Conservation (phyloP, 2,797 vertebrate species). For the Mycteria americana region DNA sequence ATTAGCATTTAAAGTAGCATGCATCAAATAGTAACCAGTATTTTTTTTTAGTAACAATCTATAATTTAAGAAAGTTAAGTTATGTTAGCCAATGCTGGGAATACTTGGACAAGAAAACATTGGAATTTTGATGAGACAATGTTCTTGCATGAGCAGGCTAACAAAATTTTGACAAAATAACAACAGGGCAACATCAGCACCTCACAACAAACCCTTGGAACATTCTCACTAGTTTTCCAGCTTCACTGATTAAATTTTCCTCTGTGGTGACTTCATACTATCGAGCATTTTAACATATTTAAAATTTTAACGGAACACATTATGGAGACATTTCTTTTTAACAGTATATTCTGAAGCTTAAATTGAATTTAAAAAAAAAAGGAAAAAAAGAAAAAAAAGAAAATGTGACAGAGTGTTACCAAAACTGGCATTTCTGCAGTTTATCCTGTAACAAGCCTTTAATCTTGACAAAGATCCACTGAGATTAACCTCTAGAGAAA, state of each 20-base stretch:
- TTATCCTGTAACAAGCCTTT: not conserved
- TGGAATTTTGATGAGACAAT: not conserved
- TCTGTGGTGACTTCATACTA: not conserved
- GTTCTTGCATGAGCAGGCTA: not conserved
- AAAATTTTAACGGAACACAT: not conserved
- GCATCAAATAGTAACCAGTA: not conserved
- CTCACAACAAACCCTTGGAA: not conserved
- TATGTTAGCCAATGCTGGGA: not conserved
- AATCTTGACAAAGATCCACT: slow-evolving; percentile 48
- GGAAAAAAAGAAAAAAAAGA: not conserved
- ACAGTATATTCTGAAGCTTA: not conserved
- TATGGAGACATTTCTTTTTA: not conserved
- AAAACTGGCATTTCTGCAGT: not conserved
- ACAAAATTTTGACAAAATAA: not conserved
- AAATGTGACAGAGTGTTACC: not conserved
- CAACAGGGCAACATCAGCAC: not conserved
- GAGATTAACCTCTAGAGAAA: slow-evolving; percentile 43
- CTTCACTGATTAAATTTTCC: not conserved
- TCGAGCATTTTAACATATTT: not conserved
- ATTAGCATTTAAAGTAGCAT: not conserved
- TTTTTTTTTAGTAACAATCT: not conserved
- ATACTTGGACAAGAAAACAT: not conserved
- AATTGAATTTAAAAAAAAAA: not conserved
- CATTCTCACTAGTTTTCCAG: not conserved
- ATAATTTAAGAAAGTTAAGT: not conserved